These are phyloP conservation scores for Glaucomys volans DNA, from an alignment of 2,113 vertebrate species.

Conservation along the genomic window DNA sequence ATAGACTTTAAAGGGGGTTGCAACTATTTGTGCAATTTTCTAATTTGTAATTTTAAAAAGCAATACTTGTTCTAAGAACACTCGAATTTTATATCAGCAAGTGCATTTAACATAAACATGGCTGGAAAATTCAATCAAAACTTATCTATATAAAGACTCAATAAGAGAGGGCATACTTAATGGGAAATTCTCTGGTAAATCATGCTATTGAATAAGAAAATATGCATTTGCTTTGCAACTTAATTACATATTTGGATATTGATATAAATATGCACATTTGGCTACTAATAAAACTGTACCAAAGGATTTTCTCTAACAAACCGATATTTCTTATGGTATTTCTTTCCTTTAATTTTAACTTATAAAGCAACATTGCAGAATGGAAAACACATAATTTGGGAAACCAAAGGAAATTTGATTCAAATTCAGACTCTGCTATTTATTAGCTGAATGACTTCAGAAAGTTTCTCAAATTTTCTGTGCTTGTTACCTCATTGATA, in stretches of 20 bases:
- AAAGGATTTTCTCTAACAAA: background rate
- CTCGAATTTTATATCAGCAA: background rate
- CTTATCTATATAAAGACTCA: background rate
- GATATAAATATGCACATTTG: background rate
- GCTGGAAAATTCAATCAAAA: slow-evolving; percentile 4
- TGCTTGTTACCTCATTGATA: background rate
- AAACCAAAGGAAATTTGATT: background rate
- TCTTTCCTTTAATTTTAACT: background rate
- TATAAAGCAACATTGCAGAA: background rate
- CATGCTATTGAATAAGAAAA: background rate
- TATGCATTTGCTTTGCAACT: slow-evolving; percentile 31
- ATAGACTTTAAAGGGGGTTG: background rate
- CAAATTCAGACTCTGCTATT: background rate
- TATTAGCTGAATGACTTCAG: background rate
- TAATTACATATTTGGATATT: background rate
- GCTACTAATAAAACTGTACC: background rate
- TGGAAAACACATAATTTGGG: background rate
- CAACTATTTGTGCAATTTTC: background rate
- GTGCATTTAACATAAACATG: background rate
- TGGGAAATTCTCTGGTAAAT: background rate
- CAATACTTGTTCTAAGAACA: background rate
- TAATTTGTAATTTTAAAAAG: background rate
- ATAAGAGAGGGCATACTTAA: background rate
- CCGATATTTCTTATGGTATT: background rate
- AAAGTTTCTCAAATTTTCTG: background rate